Conservation (phyloP, 1,140 invertebrate species). For the Colletes gigas region DNA sequence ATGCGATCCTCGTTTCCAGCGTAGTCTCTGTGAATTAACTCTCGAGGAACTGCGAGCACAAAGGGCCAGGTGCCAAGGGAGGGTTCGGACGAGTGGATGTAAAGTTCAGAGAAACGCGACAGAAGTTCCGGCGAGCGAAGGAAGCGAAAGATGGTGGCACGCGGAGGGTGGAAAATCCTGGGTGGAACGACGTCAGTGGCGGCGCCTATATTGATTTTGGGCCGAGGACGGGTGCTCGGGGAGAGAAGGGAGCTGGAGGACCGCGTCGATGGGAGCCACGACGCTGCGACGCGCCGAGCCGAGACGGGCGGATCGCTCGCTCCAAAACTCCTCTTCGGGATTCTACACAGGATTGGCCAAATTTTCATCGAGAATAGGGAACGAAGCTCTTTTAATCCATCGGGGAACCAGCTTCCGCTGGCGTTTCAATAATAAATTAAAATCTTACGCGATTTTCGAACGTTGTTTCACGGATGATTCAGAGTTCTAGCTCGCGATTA, state of each 20-base stretch:
- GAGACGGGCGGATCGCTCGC: background rate
- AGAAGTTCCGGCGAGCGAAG: constrained; percentile 3
- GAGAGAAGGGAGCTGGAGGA: constrained; percentile 26
- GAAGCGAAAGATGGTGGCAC: constrained; percentile 21
- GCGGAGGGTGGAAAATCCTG: constrained; percentile 50
- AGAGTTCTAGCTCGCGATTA: no score
- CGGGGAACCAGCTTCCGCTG: no score
- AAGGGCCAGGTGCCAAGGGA: background rate
- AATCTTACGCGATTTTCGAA: no score
- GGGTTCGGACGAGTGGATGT: background rate
- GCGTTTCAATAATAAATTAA: no score
- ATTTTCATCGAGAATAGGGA: no score
- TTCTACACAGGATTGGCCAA: no score
- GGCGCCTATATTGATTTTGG: constrained; percentile 66
- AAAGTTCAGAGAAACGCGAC: constrained; percentile 30
- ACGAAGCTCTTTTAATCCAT: no score
- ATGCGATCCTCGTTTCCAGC: constrained; percentile 2
- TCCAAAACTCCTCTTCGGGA: no score
- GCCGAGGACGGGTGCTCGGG: constrained; percentile 27
- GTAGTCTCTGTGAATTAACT: background rate
- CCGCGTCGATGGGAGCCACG: constrained; percentile 24
- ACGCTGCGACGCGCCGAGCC: background rate
- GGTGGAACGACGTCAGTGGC: constrained; percentile 46
- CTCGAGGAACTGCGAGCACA: constrained; percentile 17
- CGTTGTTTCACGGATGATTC: no score